Evolutionary conservation across 2,888 invertebrate species (phyloP).

Genomic region (Yponomeuta plumbellus): DNA sequence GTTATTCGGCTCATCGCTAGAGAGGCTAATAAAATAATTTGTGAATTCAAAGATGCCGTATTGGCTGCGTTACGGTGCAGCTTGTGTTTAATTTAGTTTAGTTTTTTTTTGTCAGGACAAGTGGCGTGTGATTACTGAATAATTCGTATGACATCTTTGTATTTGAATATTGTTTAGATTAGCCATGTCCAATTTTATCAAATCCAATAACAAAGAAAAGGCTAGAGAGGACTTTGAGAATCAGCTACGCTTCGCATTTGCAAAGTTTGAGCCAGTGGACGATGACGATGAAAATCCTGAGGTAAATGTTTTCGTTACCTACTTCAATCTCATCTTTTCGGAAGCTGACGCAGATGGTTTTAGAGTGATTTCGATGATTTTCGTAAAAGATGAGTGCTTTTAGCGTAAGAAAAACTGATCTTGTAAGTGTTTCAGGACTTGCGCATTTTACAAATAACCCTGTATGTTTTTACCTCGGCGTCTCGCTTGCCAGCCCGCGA

Average conservation of each 20-base stretch:
- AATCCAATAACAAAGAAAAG: constrained; percentile 39
- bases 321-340: neutral
- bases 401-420: neutral
- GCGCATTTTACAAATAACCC: too few relatives aligned
- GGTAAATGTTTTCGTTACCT: constrained; percentile 34
- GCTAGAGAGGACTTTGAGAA: constrained; percentile 63
- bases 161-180: neutral
- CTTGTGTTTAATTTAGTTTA: neutral
- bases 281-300: constrained; percentile 61
- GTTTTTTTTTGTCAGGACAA: neutral
- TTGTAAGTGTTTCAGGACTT: too few relatives aligned
- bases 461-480: too few relatives aligned
- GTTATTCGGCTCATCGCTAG: neutral
- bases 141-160: neutral
- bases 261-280: constrained; percentile 52
- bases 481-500: too few relatives aligned
- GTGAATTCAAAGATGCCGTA: neutral
- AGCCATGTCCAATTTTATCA: constrained; percentile 20
- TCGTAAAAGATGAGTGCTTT: neutral
- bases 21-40: neutral
- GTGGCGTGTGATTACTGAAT: neutral
- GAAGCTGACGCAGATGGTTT: neutral
- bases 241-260: constrained; percentile 59
- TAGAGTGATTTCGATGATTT: too few relatives aligned
- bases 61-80: too few relatives aligned